Evolutionary conservation across 2,888 invertebrate species (phyloP), one percentile per base, ranked within the genome.

Genomic region (Helobdella robusta): DNA sequence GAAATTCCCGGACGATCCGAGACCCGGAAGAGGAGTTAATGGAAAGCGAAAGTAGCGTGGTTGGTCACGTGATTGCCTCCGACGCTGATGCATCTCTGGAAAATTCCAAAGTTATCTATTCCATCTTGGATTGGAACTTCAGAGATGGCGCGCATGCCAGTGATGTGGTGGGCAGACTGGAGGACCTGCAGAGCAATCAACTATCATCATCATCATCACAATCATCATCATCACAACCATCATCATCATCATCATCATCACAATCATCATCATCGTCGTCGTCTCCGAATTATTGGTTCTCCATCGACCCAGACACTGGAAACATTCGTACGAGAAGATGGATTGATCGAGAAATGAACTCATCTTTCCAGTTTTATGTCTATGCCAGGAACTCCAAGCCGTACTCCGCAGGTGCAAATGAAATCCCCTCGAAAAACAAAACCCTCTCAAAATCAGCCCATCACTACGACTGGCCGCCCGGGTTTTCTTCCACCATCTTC

Each of bases 11-110:
- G 18, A 28, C 30, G 28, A n/a, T 30, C 28, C 56, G n/a, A n/a
- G 56, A 25, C 56, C n/a, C n/a, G n/a, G n/a, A n/a, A n/a, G n/a
- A n/a, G n/a, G n/a, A 54, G 11, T 23, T n/a, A 50, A 5, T 6
- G 50, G 18, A 50, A 28, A 34, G 30, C 23, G 5, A 20, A 50
- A 44, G 18, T 18, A n/a, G n/a, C 18, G 44, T 48, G 48, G 62
- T 62, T 23, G 62, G 62, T 50, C 62, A 62, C 34, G 62, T 62
- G 50, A 3, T 50, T 5, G 62, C 62, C 5, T 30, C 62, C 6
- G 62, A 62, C 62, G 62, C n/a, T 0, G 62, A 62, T 30, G 25
- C 20, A 2, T 23, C 28, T 32, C 46, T 32, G 48, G 28, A 40
- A 23, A 11, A 62, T 32, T 23, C 44, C 11, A 25, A 50, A n/a